These are phyloP conservation scores for Ifrita kowaldi DNA, from an alignment of 2,113 vertebrate genomes.

Conservation along the genomic window DNA sequence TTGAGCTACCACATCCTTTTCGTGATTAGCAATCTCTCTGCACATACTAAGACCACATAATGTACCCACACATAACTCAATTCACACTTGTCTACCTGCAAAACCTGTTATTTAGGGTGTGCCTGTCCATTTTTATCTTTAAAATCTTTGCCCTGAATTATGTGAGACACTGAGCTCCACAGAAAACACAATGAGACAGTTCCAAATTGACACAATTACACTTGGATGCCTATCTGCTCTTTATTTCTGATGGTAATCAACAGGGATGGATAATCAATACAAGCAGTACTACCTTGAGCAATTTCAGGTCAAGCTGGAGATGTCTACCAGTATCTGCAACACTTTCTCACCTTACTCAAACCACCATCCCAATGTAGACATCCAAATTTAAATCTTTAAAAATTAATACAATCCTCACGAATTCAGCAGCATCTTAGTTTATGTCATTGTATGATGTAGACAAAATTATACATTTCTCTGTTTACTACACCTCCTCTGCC, in stretches of 20 bases:
- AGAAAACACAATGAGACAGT: rapidly evolving
- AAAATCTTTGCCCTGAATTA: not conserved
- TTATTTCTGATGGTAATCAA: not conserved
- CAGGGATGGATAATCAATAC: not conserved
- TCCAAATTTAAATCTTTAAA: not conserved
- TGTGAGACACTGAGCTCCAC: not conserved
- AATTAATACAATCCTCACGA: not conserved
- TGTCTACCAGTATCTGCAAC: not conserved
- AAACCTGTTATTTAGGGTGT: not conserved
- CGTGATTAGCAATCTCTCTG: not conserved
- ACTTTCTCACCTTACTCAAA: not conserved
- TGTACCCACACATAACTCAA: not conserved
- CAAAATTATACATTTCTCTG: not conserved
- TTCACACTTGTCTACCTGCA: not conserved
- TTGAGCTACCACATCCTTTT: not conserved
- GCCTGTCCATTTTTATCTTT: not conserved
- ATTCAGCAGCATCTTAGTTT: not conserved
- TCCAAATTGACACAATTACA: not conserved
- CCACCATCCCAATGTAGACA: not conserved
- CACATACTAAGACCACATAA: not conserved
- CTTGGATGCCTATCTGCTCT: not conserved
- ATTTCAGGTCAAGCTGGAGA: not conserved
- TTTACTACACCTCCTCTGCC: not conserved
- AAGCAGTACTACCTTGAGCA: not conserved
- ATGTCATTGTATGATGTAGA: not conserved